Conservation (phyloP, 2,797 vertebrate genomes). For the Cirrhinus molitorella region DNA sequence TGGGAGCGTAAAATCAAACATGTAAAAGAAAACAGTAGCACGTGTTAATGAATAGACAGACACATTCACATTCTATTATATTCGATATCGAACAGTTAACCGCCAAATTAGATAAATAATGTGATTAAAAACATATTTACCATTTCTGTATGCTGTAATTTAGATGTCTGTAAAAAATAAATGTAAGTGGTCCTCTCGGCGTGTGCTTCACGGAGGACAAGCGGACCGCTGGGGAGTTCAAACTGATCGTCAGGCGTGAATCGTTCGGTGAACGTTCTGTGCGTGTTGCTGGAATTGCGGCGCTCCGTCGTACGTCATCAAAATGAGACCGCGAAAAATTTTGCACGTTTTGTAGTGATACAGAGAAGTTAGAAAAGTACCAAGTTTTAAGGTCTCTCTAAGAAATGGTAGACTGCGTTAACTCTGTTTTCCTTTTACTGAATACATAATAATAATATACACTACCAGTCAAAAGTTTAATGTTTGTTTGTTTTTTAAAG, state of each 20-base stretch:
- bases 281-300: neutral
- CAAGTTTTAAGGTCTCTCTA: neutral
- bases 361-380: neutral
- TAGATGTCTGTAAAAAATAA: neutral
- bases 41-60: neutral
- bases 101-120: neutral
- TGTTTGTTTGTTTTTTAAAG: too few species aligned
- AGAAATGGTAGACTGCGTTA: neutral
- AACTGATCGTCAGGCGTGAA: neutral
- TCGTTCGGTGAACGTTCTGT: neutral
- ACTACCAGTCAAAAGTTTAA: too few species aligned
- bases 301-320: neutral
- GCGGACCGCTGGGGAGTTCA: neutral
- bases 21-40: neutral
- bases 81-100: neutral
- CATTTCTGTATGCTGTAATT: conserved; percentile 33
- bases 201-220: conserved; percentile 64
- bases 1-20: neutral
- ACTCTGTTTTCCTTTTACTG: neutral
- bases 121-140: neutral
- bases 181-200: conserved; percentile 56
- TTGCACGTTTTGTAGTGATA: neutral
- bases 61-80: neutral
- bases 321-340: neutral
- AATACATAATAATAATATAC: neutral